Base-by-base conservation (phyloP, 2,888 invertebrate species). In the Eumerus sabulonum region DNA sequence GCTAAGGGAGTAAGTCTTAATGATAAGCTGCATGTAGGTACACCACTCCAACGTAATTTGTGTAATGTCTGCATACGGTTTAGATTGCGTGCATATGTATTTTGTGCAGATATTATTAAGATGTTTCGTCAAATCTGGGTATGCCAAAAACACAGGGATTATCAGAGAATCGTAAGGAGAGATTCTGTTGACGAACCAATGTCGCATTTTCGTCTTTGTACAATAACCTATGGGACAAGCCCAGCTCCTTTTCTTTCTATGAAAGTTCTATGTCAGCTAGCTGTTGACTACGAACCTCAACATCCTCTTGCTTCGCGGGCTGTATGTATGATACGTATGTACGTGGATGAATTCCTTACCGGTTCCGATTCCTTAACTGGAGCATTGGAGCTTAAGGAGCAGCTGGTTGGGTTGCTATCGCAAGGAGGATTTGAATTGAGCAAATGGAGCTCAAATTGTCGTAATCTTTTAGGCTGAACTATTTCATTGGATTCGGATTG, bases 201-300 rank as follows among this genome's bases (percentile, higher is more conserved):
- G 17, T 14, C 56, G 14, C 81, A 81, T 47, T 81, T 54, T 27
- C 57, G 62, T 12, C 44, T 82, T 5, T 59, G 64, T 16, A 82
- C 82, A 3, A n/a, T 40, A 3, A 40, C 40, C 1, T 40, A 40
- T 40, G 40, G 40, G 5, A 40, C 40, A 0, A 82, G 81, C 3
- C 74, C 76, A 36, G 79, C 82, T 0, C 82, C 82, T 0, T 82
- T 48, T 19, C 40, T 83, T 12, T 76, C 82, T 0, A 82, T 82
- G 35, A 47, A 76, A 7, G 76, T 66, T 9, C 42, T 82, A 7
- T 53, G 19, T 0, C 56, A 82, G 42, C 11, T 82, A 7, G 70
- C 79, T 1, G 4, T 47, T 1, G 74, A 81, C 14, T 62, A 70
- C 13, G n/a, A 66, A 7, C 1, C 40, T 9, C 51, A 44, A n/a